Conservation (phyloP, 2,113 vertebrate genomes). For the Xerus inauris region DNA sequence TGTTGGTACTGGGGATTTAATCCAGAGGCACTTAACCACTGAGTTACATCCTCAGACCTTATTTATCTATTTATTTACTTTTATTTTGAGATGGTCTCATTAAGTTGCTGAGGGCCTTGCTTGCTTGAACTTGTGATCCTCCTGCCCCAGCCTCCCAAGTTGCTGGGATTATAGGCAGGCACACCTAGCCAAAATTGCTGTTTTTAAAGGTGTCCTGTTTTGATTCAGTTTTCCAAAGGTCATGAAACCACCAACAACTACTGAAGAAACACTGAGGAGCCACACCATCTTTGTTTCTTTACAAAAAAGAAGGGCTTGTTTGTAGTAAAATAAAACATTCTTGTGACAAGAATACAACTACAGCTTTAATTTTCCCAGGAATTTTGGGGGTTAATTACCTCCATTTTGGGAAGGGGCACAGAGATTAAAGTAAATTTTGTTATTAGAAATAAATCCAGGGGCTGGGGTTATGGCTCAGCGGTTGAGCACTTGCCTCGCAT, state of each 20-base stretch:
- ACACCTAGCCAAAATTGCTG: neutral
- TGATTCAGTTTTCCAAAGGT: neutral
- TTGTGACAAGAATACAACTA: neutral
- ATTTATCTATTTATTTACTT: no score
- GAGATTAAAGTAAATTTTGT: constrained; percentile 9
- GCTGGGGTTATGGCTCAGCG: no score
- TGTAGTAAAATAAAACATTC: neutral
- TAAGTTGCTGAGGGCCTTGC: no score
- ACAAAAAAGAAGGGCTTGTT: neutral
- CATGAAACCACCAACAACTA: neutral
- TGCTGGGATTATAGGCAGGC: no score
- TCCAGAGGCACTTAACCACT: no score
- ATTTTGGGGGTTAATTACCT: neutral
- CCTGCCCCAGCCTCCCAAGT: no score
- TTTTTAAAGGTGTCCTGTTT: neutral
- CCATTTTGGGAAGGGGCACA: neutral
- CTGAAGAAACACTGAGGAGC: neutral
- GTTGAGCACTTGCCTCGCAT: no score
- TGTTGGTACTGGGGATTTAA: no score
- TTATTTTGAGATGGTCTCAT: no score
- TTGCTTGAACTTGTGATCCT: no score
- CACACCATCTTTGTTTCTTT: neutral
- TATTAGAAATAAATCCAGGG: neutral
- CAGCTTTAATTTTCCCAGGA: constrained; percentile 35
- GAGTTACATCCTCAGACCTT: no score